Evolutionary conservation across 1,140 invertebrate genomes (phyloP).

Genomic region (Diachasma alloeum): DNA sequence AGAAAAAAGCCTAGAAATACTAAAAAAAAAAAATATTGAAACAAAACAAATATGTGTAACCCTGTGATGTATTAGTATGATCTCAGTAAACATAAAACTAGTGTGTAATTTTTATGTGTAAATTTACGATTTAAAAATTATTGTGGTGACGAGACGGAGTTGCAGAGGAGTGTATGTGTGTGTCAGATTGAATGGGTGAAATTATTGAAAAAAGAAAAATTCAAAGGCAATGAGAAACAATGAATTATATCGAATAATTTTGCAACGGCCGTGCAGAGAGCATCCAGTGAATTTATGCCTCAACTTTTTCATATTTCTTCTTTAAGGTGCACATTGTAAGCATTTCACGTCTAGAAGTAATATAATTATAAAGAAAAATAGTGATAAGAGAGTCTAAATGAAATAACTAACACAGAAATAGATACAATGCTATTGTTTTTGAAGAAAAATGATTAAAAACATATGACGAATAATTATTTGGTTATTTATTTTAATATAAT

Average conservation of each 20-base stretch:
- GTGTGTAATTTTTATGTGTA: constrained; percentile 45
- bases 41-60: constrained; percentile 61
- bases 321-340: constrained; percentile 38
- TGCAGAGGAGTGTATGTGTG: not conserved
- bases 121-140: not conserved
- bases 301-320: not conserved
- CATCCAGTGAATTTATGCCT: constrained; percentile 1
- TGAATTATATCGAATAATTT: not conserved
- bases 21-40: constrained; percentile 43
- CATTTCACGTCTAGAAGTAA: constrained; percentile 51
- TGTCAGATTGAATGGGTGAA: not conserved
- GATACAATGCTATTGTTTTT: constrained; percentile 57
- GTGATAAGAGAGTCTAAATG: constrained; percentile 60
- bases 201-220: not conserved
- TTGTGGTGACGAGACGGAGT: not conserved
- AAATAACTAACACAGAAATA: constrained; percentile 59
- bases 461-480: constrained; percentile 25
- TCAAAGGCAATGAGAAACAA: not conserved
- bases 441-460: constrained; percentile 34
- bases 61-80: constrained; percentile 68
- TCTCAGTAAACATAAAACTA: constrained; percentile 63
- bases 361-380: constrained; percentile 45
- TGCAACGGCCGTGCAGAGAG: not conserved
- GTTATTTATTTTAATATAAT: too few species aligned
- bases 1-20: constrained; percentile 21